Conservation (phyloP, 1,140 invertebrate species). For the Drosophila hydei region DNA sequence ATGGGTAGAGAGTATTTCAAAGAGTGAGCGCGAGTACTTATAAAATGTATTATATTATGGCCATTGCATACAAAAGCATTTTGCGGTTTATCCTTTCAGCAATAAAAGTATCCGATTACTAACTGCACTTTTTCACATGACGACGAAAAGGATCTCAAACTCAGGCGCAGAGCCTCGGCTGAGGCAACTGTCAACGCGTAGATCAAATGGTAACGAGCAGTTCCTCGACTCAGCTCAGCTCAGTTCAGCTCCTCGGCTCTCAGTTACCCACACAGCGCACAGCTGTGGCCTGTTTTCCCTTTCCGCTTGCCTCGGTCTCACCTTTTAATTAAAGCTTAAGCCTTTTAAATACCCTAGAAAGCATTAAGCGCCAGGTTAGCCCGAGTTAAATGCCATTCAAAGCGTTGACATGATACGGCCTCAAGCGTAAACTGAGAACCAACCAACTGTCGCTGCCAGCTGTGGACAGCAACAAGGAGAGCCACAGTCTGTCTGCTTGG, state of each 20-base stretch:
- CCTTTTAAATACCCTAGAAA: conserved; percentile 64
- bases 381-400: conserved; percentile 75
- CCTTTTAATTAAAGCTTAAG: conserved; percentile 81
- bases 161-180: background rate
- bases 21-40: conserved; percentile 26
- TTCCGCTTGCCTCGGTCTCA: conserved; percentile 9
- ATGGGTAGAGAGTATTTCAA: background rate
- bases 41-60: conserved; percentile 71
- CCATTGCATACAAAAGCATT: conserved; percentile 60
- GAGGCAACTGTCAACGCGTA: conserved; percentile 58
- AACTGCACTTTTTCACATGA: conserved; percentile 68
- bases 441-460: conserved; percentile 24
- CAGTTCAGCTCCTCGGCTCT: conserved; percentile 4
- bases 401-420: conserved; percentile 72
- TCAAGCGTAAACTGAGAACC: conserved; percentile 54
- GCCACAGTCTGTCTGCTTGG: background rate
- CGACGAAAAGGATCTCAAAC: conserved; percentile 4
- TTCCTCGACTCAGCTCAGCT: background rate
- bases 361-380: conserved; percentile 60
- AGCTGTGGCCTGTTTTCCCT: conserved; percentile 42
- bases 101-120: conserved; percentile 82
- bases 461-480: conserved; percentile 5
- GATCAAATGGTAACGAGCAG: conserved; percentile 68
- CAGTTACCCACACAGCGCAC: conserved; percentile 25
- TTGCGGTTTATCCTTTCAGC: conserved; percentile 80